phyloP scores from a whole-genome alignment of 1,140 invertebrate species.

The Macrocentrus cingulum region DNA sequence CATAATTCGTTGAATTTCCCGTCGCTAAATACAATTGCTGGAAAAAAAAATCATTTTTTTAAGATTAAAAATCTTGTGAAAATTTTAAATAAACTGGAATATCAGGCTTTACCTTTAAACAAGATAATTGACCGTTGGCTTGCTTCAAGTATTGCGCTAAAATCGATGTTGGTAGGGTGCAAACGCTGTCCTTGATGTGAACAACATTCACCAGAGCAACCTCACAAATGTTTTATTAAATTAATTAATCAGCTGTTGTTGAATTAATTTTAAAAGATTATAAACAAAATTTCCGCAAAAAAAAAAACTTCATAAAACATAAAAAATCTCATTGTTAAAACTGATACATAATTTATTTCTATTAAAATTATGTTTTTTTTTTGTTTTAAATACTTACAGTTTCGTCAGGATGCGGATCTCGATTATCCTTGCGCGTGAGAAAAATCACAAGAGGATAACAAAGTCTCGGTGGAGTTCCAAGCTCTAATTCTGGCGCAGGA shows the following conservation, averaged over 20 bases:
- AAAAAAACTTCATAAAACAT: too few relatives aligned
- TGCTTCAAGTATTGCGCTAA: conserved; percentile 81
- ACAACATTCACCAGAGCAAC: conserved; percentile 78
- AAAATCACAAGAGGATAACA: conserved; percentile 77
- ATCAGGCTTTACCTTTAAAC: conserved; percentile 74
- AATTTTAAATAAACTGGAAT: too few relatives aligned
- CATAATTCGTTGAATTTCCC: conserved; percentile 65
- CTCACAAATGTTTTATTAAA: conserved; percentile 47
- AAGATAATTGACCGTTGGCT: conserved; percentile 77
- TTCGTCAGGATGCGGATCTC: conserved; percentile 70
- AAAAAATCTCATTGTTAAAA: too few relatives aligned
- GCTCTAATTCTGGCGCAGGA: conserved; percentile 64
- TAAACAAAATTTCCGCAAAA: too few relatives aligned
- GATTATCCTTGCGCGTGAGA: conserved; percentile 65
- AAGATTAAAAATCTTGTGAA: too few relatives aligned
- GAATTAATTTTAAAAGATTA: too few relatives aligned
- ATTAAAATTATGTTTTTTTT: too few relatives aligned
- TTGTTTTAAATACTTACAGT: conserved; percentile 65
- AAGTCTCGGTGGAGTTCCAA: conserved; percentile 71
- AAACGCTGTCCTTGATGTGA: conserved; percentile 76
- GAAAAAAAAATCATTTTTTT: conserved; percentile 34
- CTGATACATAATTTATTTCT: too few relatives aligned
- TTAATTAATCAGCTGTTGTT: too few relatives aligned
- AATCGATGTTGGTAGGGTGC: conserved; percentile 74
- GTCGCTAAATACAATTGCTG: conserved; percentile 77